phyloP scores from a whole-genome alignment of 1,140 invertebrate species.

The Drosophila tani region DNA sequence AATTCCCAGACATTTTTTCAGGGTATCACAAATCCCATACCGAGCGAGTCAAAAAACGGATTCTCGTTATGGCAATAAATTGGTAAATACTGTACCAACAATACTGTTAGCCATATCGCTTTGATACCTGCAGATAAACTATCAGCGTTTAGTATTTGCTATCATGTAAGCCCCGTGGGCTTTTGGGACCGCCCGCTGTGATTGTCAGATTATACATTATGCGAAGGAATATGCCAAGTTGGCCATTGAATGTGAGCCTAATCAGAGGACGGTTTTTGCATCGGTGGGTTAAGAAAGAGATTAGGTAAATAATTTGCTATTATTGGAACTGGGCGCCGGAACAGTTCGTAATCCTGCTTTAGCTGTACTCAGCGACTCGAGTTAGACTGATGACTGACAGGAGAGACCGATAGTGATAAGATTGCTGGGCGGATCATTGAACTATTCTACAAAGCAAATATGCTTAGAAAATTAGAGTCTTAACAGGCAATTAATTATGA shows the following conservation, averaged over 20 bases:
- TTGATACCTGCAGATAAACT: conserved; percentile 39
- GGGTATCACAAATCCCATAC: not conserved
- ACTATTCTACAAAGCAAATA: conserved; percentile 30
- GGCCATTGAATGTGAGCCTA: conserved; percentile 13
- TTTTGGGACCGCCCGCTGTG: conserved; percentile 42
- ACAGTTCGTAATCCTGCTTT: conserved; percentile 41
- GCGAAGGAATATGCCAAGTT: conserved; percentile 9
- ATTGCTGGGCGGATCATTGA: conserved; percentile 41
- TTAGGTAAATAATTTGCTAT: conserved; percentile 40
- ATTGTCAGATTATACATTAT: conserved; percentile 31
- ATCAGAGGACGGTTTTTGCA: conserved; percentile 23
- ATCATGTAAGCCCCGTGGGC: conserved; percentile 24
- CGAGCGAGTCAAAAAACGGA: not conserved
- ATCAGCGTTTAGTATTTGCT: conserved; percentile 44
- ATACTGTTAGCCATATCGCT: conserved; percentile 1
- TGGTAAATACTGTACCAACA: conserved; percentile 29
- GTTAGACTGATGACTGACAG: conserved; percentile 37
- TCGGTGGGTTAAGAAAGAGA: conserved; percentile 13
- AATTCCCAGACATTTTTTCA: not conserved
- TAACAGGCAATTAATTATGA: conserved; percentile 40
- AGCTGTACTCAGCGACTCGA: conserved; percentile 3
- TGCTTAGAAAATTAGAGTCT: conserved; percentile 13
- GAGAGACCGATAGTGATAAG: conserved; percentile 23
- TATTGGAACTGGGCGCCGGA: conserved; percentile 29
- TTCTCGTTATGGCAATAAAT: conserved; percentile 29